Evolutionary conservation across 1,140 invertebrate genomes (phyloP).

Genomic region (Phymorhynchus buccinoides): DNA sequence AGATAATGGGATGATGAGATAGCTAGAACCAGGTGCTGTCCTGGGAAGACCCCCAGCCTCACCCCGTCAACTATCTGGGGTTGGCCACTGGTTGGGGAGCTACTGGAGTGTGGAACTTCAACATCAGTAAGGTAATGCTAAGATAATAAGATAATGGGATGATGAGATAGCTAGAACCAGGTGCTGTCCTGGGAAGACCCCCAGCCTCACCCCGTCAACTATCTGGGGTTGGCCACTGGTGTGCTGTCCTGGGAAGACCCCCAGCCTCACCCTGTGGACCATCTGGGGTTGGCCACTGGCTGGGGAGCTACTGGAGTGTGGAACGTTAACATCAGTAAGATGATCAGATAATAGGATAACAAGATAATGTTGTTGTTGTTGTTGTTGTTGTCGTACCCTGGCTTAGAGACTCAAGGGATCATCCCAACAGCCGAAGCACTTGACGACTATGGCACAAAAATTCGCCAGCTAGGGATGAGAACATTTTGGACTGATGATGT

Average conservation of each 20-base stretch:
- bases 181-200: conserved; percentile 52
- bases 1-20: too few species aligned
- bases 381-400: too few species aligned
- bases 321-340: conserved; percentile 39
- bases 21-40: conserved; percentile 48
- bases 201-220: conserved; percentile 49
- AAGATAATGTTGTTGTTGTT: too few species aligned
- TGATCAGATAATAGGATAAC: too few species aligned
- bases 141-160: too few species aligned
- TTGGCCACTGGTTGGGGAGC: conserved; percentile 57
- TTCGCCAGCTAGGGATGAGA: too few species aligned
- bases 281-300: conserved; percentile 55
- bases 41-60: conserved; percentile 50
- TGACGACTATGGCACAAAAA: too few species aligned
- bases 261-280: conserved; percentile 50
- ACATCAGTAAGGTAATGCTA: neutral
- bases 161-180: too few species aligned
- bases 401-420: too few species aligned
- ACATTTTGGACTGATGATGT: too few species aligned
- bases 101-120: conserved; percentile 53
- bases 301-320: conserved; percentile 54
- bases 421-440: too few species aligned
- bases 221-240: conserved; percentile 54
- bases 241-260: conserved; percentile 53
- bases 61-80: conserved; percentile 51